Evolutionary conservation across 2,797 vertebrate genomes (phyloP).

Genomic region (Synanceia verrucosa): DNA sequence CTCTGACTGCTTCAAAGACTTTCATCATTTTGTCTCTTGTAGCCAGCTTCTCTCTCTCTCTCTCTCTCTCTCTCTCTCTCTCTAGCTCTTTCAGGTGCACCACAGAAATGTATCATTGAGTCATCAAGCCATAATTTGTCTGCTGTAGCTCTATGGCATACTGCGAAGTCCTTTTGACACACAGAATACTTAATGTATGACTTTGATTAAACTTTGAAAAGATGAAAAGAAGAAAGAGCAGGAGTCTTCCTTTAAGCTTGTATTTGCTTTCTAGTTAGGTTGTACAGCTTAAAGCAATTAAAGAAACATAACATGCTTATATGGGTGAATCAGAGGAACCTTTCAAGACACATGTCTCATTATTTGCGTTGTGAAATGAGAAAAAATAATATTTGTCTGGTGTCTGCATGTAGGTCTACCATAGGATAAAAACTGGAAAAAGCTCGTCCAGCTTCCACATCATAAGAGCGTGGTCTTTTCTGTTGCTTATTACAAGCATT

Average conservation of each 20-base stretch:
- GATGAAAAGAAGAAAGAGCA: conserved; percentile 14
- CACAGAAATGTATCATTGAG: conserved; percentile 62
- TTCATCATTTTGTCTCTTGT: conserved; percentile 59
- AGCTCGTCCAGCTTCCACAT: no score
- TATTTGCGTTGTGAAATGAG: no score
- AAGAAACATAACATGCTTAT: background rate
- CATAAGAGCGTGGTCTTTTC: no score
- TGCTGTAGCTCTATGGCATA: conserved; percentile 15
- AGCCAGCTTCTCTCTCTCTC: conserved; percentile 13
- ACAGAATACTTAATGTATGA: conserved; percentile 28
- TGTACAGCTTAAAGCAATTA: conserved; percentile 12
- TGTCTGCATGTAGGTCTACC: background rate
- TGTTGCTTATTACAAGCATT: no score
- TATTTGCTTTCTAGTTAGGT: conserved; percentile 30
- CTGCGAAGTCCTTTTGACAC: conserved; percentile 42
- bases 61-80: background rate
- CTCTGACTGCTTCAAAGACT: conserved; percentile 64
- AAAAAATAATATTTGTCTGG: no score
- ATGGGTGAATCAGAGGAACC: background rate
- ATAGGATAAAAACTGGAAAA: background rate
- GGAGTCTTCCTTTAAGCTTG: conserved; percentile 17
- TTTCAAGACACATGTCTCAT: background rate
- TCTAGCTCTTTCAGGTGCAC: conserved; percentile 60
- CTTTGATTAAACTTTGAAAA: conserved; percentile 45
- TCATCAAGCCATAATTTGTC: conserved; percentile 59